Conservation (phyloP, 2,797 vertebrate genomes). For the Melopsittacus undulatus region DNA sequence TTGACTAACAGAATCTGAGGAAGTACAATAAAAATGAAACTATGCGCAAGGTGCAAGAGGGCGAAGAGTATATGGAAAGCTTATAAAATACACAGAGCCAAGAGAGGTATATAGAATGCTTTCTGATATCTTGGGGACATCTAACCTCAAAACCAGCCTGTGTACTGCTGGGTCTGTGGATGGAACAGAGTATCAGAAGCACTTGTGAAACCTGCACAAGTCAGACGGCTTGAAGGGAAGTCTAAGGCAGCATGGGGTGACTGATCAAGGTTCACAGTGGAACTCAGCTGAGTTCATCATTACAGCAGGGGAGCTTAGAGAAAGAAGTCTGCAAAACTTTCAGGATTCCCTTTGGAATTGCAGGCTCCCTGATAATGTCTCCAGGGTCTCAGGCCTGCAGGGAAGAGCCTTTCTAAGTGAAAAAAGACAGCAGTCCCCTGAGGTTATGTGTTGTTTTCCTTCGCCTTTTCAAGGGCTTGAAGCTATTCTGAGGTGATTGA, state of each 20-base stretch:
- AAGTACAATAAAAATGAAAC: not conserved
- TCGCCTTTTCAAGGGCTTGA: not conserved
- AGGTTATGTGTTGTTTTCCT: not conserved
- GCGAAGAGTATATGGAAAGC: not conserved
- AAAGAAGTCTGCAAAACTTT: not conserved
- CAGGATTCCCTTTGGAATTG: not conserved
- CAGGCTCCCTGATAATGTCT: not conserved
- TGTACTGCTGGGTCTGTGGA: not conserved
- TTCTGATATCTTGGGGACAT: not conserved
- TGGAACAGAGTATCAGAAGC: not conserved
- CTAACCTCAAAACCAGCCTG: not conserved
- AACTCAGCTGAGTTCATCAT: not conserved
- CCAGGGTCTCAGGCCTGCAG: not conserved
- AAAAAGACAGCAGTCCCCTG: not conserved
- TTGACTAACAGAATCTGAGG: not conserved
- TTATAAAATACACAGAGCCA: not conserved
- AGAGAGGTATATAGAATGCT: not conserved
- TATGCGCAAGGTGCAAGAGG: fast-evolving
- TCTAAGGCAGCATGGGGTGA: not conserved
- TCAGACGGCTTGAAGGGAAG: not conserved
- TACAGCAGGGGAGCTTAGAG: not conserved
- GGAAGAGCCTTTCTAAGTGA: not conserved
- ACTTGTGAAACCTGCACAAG: not conserved
- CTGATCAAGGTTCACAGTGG: not conserved
- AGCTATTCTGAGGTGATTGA: not conserved